Conservation (phyloP, 2,797 vertebrate genomes). For the Notamacropus eugenii region DNA sequence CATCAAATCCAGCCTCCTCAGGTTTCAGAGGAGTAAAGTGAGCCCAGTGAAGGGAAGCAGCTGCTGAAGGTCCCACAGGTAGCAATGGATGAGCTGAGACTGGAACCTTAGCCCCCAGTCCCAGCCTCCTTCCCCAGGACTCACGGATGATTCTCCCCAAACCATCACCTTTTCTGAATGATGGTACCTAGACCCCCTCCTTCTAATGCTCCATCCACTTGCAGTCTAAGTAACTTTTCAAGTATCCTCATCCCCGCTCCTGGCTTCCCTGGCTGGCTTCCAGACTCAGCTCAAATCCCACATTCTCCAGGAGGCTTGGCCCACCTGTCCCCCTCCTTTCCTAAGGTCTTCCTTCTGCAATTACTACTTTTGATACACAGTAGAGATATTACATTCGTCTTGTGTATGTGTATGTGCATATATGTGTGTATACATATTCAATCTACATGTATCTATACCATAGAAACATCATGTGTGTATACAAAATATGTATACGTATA, state of each 20-base stretch:
- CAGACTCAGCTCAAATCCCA: neutral
- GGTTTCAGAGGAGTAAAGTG: neutral
- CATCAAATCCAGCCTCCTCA: neutral
- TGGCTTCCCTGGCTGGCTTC: neutral
- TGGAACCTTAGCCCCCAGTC: neutral
- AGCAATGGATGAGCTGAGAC: neutral
- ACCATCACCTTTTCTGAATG: slow-evolving; percentile 54
- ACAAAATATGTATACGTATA: neutral
- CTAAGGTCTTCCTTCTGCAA: neutral
- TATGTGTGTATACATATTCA: neutral
- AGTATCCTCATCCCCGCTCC: neutral
- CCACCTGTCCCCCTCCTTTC: neutral
- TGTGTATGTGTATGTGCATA: neutral
- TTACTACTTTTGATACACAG: neutral
- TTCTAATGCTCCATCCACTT: neutral
- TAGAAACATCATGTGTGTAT: neutral
- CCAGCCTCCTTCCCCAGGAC: neutral
- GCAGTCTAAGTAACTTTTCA: neutral
- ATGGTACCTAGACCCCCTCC: too few species aligned
- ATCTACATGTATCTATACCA: neutral
- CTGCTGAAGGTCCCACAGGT: neutral
- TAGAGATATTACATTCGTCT: neutral
- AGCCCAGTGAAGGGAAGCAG: neutral
- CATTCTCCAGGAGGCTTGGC: neutral
- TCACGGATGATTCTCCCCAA: neutral